These are phyloP conservation scores for Halocynthia roretzi DNA, from an alignment of 23 tunicate genomes.

Conservation along the genomic window DNA sequence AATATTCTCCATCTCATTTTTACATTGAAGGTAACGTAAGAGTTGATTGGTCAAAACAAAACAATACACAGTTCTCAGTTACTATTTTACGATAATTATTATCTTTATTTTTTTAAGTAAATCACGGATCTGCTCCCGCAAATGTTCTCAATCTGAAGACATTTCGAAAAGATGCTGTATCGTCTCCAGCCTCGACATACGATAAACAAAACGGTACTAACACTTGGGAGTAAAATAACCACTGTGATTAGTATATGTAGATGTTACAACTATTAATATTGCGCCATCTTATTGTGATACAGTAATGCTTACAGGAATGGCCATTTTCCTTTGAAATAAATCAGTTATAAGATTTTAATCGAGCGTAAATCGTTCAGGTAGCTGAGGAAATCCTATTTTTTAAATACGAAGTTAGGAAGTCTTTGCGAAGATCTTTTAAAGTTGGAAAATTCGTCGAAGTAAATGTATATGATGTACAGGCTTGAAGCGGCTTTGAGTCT, in stretches of 20 bases:
- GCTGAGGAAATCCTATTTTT: too few species aligned
- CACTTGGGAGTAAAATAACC: neutral
- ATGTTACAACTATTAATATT: neutral
- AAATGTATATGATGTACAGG: too few species aligned
- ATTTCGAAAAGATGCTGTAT: slow-evolving; percentile 17
- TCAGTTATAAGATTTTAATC: too few species aligned
- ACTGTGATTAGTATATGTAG: neutral
- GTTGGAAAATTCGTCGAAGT: too few species aligned
- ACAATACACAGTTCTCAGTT: neutral
- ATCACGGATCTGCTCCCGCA: slow-evolving; percentile 43
- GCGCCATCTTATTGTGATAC: neutral
- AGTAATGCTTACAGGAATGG: slow-evolving; percentile 6
- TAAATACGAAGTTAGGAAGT: too few species aligned
- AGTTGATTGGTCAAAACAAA: neutral
- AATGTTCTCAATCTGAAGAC: slow-evolving; percentile 29
- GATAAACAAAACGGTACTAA: neutral
- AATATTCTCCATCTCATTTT: too few species aligned
- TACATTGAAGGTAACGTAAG: neutral
- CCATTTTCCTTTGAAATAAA: too few species aligned
- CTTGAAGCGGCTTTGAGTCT: too few species aligned
- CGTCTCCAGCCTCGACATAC: neutral
- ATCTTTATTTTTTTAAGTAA: slow-evolving; percentile 20
- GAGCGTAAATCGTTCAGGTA: too few species aligned
- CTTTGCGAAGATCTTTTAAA: too few species aligned
- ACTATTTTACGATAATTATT: neutral